Percentiles rank a stretch among this genome's conserved stretches.
Evolutionary conservation across 2,888 invertebrate genomes (phyloP).

Genomic region (Zootermopsis nevadensis): DNA sequence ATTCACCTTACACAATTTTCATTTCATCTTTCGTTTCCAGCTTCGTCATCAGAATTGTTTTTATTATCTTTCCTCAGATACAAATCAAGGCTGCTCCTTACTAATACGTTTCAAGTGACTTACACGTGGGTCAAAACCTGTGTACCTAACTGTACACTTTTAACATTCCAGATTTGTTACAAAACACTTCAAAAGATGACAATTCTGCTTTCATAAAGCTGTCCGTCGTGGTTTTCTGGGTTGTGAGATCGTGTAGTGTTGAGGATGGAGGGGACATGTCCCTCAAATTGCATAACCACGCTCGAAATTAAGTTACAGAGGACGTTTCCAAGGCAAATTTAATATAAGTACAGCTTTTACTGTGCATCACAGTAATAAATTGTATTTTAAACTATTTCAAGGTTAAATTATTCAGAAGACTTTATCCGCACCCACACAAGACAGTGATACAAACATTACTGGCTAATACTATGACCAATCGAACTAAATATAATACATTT

Average conservation of each 20-base stretch:
- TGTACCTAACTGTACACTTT: too few species aligned
- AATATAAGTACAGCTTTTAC: neutral
- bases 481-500: neutral
- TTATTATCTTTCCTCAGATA: neutral
- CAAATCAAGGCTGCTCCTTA: neutral
- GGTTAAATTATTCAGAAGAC: neutral
- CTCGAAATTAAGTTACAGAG: too few species aligned
- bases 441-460: neutral
- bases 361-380: neutral
- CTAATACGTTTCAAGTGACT: neutral
- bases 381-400: neutral
- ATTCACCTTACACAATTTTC: neutral
- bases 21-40: neutral
- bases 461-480: neutral
- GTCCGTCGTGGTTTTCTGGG: too few species aligned
- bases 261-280: too few species aligned
- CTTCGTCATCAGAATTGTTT: neutral
- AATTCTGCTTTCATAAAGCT: too few species aligned
- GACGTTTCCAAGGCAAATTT: too few species aligned
- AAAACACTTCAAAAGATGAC: too few species aligned
- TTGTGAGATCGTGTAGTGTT: too few species aligned
- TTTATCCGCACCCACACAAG: neutral
- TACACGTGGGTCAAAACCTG: too few species aligned
- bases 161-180: too few species aligned
- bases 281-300: too few species aligned